Evolutionary conservation across 2,888 invertebrate species (phyloP), one percentile per base, ranked within the genome.

Genomic region (Hyposoter didymator): DNA sequence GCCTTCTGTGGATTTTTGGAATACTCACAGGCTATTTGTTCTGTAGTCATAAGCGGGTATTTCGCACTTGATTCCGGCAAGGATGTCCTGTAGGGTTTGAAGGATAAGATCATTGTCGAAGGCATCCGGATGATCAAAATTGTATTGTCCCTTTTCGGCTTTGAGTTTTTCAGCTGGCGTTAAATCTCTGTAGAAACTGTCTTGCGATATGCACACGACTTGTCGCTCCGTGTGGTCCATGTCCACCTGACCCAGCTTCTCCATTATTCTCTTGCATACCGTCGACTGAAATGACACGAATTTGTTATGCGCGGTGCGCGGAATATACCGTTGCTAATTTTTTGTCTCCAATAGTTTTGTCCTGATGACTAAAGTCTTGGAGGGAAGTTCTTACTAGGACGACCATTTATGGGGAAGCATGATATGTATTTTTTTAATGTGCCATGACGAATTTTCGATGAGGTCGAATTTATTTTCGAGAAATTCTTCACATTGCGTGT

Each of bases 61-160:
- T 91, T 98, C 96, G 49, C 99, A 98, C 91, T 97, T 97, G 89
- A 97, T 96, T 1, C 99, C 99, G 83, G 96, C 96, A 22, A 98
- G 95, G 88, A 99, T 97, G 90, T 97, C 97, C 89, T 96, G 95
- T 66, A 99, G 94, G 0, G 98, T 97, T 70, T 96, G 95, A 73
- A 96, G 95, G 93, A 99, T 97, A 39, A 98, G 95, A 79, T 97
- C 97, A 92, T 98, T 97, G 93, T 99, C 98, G 94, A 99, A 98
- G 0, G 99, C 99, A 94, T 98, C 98, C 0, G 99, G 99, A 95
- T 99, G 99, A 94, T 99, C 99, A 94, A 99, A 99, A 95, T 99
- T 99, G 93, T 98, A 99, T 90, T 97, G 96, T 43, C 99, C 99
- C 76, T 97, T 96, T 84, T 97, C 97, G 2, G 98, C 98, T 88